Evolutionary conservation across 1,140 invertebrate genomes (phyloP).

Genomic region (Spodoptera litura): DNA sequence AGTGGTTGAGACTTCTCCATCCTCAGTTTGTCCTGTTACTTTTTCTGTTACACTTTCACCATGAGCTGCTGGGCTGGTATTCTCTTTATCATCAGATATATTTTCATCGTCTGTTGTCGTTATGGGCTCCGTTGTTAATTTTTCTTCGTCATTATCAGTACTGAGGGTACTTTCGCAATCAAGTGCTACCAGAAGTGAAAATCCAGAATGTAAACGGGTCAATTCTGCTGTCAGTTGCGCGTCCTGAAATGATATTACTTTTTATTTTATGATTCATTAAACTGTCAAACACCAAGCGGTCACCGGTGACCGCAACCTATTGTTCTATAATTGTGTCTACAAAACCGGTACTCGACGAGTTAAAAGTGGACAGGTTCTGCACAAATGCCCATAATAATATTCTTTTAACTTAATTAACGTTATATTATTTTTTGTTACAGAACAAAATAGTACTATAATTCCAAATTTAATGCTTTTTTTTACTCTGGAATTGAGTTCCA

Average conservation of each 20-base stretch:
- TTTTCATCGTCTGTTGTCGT: neutral
- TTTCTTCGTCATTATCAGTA: neutral
- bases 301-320: no score
- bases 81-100: neutral
- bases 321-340: no score
- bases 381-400: no score
- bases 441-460: no score
- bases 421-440: no score
- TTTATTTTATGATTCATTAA: no score
- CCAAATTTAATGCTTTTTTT: no score
- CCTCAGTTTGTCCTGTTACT: neutral
- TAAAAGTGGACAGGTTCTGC: no score
- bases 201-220: constrained; percentile 59
- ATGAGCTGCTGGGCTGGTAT: neutral
- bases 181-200: constrained; percentile 63
- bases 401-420: no score
- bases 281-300: no score
- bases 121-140: neutral
- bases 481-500: no score
- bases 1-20: neutral
- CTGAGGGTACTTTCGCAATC: constrained; percentile 53
- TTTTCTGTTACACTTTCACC: neutral
- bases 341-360: no score
- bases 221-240: constrained; percentile 58
- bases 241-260: constrained; percentile 60